phyloP scores from a whole-genome alignment of 2,888 invertebrate genomes.

The Enchytraeus crypticus region DNA sequence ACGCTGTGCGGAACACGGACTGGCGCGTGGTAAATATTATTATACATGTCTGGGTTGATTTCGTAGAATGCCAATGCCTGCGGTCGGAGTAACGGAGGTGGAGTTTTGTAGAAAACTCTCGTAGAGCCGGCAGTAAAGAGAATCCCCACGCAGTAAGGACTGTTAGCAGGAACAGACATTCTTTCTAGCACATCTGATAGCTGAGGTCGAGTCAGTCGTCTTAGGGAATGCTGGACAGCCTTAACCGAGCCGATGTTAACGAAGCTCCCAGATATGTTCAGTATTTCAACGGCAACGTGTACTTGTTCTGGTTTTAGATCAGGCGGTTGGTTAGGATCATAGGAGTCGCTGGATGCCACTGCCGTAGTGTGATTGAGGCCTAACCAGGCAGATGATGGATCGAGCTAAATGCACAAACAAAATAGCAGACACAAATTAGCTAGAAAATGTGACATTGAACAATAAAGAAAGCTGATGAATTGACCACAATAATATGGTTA shows the following conservation, averaged over 20 bases:
- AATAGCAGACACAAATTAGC: too few relatives aligned
- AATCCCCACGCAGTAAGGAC: slow-evolving; percentile 10
- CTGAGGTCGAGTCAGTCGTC: slow-evolving; percentile 4
- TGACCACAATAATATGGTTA: too few relatives aligned
- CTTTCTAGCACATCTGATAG: slow-evolving; percentile 9
- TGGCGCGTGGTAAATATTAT: slow-evolving; percentile 7
- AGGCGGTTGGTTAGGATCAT: not conserved
- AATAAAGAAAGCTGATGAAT: too few relatives aligned
- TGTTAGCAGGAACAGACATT: slow-evolving; percentile 10
- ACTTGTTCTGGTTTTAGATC: slow-evolving; percentile 1
- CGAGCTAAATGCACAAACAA: not conserved
- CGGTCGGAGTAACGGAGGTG: slow-evolving; percentile 7
- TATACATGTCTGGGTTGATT: slow-evolving; percentile 8
- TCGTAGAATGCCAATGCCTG: slow-evolving; percentile 11
- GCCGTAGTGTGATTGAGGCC: not conserved
- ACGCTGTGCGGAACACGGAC: slow-evolving; percentile 15
- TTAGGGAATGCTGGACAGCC: slow-evolving; percentile 11
- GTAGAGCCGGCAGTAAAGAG: slow-evolving; percentile 10
- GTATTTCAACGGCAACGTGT: slow-evolving; percentile 9
- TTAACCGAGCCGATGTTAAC: slow-evolving; percentile 15
- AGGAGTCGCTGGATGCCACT: too few relatives aligned
- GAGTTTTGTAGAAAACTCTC: slow-evolving; percentile 14
- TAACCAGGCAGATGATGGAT: not conserved
- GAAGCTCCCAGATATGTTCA: slow-evolving; percentile 13
- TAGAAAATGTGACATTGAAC: too few relatives aligned